Evolutionary conservation across 2,797 vertebrate genomes (phyloP).

Genomic region (Huso huso): DNA sequence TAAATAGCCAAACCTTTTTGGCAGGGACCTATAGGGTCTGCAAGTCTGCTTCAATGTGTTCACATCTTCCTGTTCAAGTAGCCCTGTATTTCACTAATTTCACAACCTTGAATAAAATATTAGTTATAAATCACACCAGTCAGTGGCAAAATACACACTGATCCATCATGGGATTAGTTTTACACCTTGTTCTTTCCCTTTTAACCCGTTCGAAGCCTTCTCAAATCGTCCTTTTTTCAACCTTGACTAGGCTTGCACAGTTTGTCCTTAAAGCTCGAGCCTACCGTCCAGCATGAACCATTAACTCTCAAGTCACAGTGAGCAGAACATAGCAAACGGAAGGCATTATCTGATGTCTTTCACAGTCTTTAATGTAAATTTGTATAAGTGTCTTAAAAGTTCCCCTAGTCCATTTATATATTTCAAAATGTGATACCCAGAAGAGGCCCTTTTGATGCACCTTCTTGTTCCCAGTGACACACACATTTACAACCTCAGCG

Average conservation of each 20-base stretch:
- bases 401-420: conserved; percentile 4
- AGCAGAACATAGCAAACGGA: not conserved
- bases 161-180: conserved; percentile 61
- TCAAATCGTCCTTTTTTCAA: not conserved
- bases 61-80: conserved; percentile 36
- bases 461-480: not conserved
- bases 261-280: not conserved
- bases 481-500: not conserved
- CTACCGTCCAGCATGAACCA: not conserved
- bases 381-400: conserved; percentile 2
- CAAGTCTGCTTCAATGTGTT: conserved; percentile 8
- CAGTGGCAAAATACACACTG: conserved; percentile 58
- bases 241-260: not conserved
- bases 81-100: conserved; percentile 54
- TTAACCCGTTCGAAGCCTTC: not conserved
- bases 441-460: not conserved
- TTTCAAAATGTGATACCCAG: not conserved
- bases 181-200: conserved; percentile 42
- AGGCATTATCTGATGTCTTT: conserved; percentile 8
- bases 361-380: conserved; percentile 3
- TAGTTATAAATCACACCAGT: conserved; percentile 62
- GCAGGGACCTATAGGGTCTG: not conserved
- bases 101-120: conserved; percentile 59
- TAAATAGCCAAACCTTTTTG: too few species aligned
- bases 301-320: conserved; percentile 2